Base-by-base conservation (phyloP, 2,113 vertebrate genomes). In the Diglossa brunneiventris region DNA sequence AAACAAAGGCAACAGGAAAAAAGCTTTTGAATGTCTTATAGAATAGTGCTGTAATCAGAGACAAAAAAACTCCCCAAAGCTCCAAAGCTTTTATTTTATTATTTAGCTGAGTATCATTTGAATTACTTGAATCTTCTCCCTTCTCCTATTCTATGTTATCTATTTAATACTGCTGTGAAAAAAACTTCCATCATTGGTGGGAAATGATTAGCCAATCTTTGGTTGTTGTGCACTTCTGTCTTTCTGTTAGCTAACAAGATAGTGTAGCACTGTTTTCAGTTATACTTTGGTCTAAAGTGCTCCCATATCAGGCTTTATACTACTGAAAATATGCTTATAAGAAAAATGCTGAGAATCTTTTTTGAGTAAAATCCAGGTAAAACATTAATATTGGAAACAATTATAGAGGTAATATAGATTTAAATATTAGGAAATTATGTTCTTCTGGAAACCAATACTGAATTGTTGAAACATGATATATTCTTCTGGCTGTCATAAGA, bases 261-360 rank as follows among this genome's bases (percentile, higher is more conserved):
- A 49, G n/a, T 90, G 72, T 87, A 52, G 69, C 21, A 82, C 33
- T 77, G 69, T 62, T 96, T 95, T 70, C 62, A 95, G 80, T 81
- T 95, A 85, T 84, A 93, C 88, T 94, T 76, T 68, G 55, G 33
- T 83, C 30, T 95, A 92, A 96, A 47, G n/a, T 39, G 31, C 52
- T 31, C 11, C 19, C n/a, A 33, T 64, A 79, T 82, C 95, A 52
- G 47, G 41, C 61, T 94, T 93, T 72, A 64, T 64, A 59, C 52
- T 64, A 50, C 50, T 93, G 62, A 96, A 31, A 81, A 77, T 10
- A 94, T 24, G 15, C 4, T 84, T 42, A 31, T 79, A 42, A 83
- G 66, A 61, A 69, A 94, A 72, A 87, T 16, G 44, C 55, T 42
- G 86, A 90, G 56, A 74, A 83, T 94, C 19, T 95, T 42, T 90